These are phyloP conservation scores for Melanitta fusca DNA, from an alignment of 2,797 vertebrate species.

Conservation along the genomic window DNA sequence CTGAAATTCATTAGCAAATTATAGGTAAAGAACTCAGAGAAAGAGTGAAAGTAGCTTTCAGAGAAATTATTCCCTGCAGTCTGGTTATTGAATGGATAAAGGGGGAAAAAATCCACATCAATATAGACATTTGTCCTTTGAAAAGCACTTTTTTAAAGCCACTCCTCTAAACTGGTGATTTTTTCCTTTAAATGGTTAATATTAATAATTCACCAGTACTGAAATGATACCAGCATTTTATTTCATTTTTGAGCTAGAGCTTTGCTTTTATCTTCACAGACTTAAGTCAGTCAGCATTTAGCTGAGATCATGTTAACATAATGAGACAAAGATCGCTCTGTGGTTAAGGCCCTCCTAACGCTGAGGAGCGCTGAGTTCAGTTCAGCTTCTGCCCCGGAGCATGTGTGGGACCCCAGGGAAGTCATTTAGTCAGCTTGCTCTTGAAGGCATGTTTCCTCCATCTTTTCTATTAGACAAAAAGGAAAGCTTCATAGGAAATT, in stretches of 20 bases:
- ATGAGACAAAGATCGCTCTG: background rate
- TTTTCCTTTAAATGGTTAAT: slow-evolving; percentile 29
- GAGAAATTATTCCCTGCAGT: background rate
- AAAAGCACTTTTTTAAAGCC: background rate
- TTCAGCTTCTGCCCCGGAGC: background rate
- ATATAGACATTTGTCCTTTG: slow-evolving; percentile 9
- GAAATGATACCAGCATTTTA: background rate
- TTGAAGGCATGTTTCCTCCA: background rate
- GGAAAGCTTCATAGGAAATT: background rate
- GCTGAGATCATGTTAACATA: background rate
- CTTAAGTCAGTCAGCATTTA: background rate
- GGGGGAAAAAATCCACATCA: background rate
- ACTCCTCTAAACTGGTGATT: background rate
- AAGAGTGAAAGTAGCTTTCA: slow-evolving; percentile 5
- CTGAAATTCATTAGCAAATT: slow-evolving; percentile 55
- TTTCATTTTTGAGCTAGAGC: background rate
- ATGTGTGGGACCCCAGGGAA: background rate
- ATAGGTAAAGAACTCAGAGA: background rate
- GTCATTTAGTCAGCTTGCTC: background rate
- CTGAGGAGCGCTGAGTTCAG: background rate
- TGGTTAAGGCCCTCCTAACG: background rate
- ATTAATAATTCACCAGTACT: slow-evolving; percentile 1
- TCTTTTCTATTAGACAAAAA: background rate
- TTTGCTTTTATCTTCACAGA: slow-evolving; percentile 1
- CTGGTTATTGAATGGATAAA: background rate